Evolutionary conservation across 2,797 vertebrate genomes (phyloP).

Genomic region (Crocidura indochinensis): DNA sequence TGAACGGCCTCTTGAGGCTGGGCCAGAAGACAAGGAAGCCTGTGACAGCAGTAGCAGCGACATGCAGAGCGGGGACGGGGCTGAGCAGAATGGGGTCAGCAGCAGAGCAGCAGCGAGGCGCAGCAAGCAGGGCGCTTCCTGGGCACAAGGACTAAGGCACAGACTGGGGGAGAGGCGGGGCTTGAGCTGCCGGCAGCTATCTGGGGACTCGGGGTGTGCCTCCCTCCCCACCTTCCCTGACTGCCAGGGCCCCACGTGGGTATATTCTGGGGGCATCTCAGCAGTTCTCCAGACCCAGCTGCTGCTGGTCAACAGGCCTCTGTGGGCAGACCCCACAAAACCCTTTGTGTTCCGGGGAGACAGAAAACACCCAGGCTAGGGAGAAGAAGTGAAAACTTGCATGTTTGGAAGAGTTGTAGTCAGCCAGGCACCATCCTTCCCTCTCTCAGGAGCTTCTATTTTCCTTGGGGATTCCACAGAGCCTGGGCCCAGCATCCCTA

Average conservation of each 20-base stretch:
- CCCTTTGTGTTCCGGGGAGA: constrained; percentile 27
- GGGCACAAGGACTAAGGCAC: constrained; percentile 86
- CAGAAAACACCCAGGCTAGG: constrained; percentile 25
- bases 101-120: constrained; percentile 55
- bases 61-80: background rate
- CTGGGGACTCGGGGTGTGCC: constrained; percentile 46
- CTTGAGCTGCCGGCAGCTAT: constrained; percentile 78
- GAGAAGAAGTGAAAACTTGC: constrained; percentile 66
- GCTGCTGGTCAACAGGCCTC: background rate
- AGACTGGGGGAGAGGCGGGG: constrained; percentile 71
- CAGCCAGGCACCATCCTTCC: constrained; percentile 37
- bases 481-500: background rate
- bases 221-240: constrained; percentile 27
- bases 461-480: constrained; percentile 53
- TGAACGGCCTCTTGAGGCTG: background rate
- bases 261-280: background rate
- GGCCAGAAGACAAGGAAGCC: background rate
- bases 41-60: background rate
- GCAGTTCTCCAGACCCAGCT: constrained; percentile 35
- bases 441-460: constrained; percentile 58
- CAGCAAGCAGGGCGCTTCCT: constrained; percentile 70
- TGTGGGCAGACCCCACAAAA: background rate
- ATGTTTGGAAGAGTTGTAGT: constrained; percentile 69
- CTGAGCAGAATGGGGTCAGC: background rate
- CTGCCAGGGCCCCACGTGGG: constrained; percentile 52